A percentile compares a stretch with the other conserved stretches of the same genome.
phyloP scores from a whole-genome alignment of 2,888 invertebrate species.

The Chaetogeoica ovagalla region DNA sequence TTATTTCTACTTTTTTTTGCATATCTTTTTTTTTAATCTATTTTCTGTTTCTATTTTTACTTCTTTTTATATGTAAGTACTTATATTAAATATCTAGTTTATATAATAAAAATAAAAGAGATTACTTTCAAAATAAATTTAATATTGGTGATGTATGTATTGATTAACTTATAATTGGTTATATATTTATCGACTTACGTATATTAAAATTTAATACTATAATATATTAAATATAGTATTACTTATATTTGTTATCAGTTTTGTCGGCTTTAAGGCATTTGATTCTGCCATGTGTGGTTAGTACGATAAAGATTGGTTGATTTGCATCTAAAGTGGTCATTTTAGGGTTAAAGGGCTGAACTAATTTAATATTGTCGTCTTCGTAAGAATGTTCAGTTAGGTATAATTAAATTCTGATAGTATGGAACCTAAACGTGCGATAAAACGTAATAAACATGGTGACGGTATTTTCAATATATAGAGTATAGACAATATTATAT shows the following conservation, averaged over 20 bases:
- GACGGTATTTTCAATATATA: neutral
- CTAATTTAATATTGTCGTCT: slow-evolving; percentile 45
- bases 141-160: neutral
- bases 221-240: neutral
- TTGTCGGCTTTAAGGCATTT: neutral
- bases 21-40: no score
- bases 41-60: no score
- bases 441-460: neutral
- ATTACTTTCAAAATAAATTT: neutral
- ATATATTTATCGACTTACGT: neutral
- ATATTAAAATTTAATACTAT: neutral
- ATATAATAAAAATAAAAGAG: no score
- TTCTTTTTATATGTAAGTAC: no score
- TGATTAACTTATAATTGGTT: neutral
- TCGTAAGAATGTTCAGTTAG: neutral
- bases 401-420: slow-evolving; percentile 36
- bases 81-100: no score
- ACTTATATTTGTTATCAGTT: slow-evolving; percentile 12
- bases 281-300: slow-evolving; percentile 5
- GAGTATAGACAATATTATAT: slow-evolving; percentile 8
- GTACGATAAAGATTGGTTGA: slow-evolving; percentile 17
- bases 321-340: slow-evolving; percentile 44
- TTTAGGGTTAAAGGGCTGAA: slow-evolving; percentile 34
- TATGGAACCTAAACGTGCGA: slow-evolving; percentile 10
- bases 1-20: no score